These are phyloP conservation scores for Meriones psammophilus DNA, from an alignment of 2,797 vertebrate species.

Conservation along the genomic window DNA sequence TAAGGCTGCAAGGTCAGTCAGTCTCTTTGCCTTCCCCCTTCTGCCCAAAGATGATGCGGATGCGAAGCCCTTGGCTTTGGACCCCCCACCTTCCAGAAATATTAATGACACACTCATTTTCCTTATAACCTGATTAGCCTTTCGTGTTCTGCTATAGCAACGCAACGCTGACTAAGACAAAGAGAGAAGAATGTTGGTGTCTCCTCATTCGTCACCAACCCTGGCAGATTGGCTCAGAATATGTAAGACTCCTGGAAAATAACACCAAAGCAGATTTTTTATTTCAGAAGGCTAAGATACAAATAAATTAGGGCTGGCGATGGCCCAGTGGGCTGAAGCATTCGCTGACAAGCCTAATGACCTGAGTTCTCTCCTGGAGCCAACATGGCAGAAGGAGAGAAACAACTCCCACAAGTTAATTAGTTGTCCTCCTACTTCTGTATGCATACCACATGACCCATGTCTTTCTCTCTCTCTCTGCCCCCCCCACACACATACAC, in stretches of 20 bases:
- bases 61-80: not conserved
- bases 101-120: not conserved
- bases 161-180: not conserved
- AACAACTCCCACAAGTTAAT: not conserved
- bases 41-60: not conserved
- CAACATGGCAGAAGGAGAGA: not conserved
- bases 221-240: not conserved
- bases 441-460: not conserved
- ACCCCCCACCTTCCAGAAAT: not conserved
- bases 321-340: not conserved
- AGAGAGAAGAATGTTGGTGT: not conserved
- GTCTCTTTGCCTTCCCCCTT: not conserved
- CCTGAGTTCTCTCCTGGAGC: not conserved
- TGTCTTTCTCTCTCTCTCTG: too few species aligned
- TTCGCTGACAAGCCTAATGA: not conserved
- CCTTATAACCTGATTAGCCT: not conserved
- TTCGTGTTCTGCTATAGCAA: not conserved
- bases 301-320: too few species aligned
- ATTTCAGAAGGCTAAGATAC: slow-evolving; percentile 6
- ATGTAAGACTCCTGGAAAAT: not conserved
- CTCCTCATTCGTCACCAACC: not conserved
- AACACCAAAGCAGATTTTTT: not conserved
- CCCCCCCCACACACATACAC: too few species aligned
- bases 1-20: not conserved
- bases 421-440: not conserved